Conservation (phyloP, 2,113 vertebrate species). For the Bos javanicus region DNA sequence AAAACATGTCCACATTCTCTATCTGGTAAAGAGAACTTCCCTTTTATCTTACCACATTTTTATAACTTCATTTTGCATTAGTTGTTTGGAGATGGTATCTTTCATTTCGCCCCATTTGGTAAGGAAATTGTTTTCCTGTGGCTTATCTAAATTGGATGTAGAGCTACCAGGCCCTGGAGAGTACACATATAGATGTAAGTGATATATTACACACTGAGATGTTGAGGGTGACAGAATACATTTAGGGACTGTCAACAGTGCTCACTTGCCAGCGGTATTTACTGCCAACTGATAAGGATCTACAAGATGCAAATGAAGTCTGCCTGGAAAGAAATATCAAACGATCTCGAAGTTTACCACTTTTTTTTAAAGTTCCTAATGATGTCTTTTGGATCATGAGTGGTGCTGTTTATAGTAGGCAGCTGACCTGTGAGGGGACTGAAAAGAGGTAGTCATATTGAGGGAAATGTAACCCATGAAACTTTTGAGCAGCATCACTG, state of each 20-base stretch:
- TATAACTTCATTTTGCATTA: neutral
- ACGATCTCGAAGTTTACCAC: neutral
- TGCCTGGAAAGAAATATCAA: neutral
- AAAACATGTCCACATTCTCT: neutral
- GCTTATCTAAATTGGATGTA: conserved; percentile 17
- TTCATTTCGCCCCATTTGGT: neutral
- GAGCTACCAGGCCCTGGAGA: neutral
- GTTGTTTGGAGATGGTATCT: neutral
- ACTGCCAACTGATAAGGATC: neutral
- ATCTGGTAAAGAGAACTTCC: neutral
- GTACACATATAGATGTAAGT: neutral
- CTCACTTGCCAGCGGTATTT: neutral
- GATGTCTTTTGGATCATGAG: neutral
- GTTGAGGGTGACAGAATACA: neutral
- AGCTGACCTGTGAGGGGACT: neutral
- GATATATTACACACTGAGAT: neutral
- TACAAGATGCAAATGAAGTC: neutral
- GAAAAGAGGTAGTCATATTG: neutral
- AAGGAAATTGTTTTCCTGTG: neutral
- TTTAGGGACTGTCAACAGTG: neutral
- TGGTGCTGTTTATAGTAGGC: neutral
- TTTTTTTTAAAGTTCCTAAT: neutral
- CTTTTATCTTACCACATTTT: neutral
- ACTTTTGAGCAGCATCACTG: neutral
- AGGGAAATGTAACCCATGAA: neutral